Evolutionary conservation across 2,888 invertebrate genomes (phyloP), one percentile per base, ranked within the genome.

Genomic region (Euspilapteryx auroguttella): DNA sequence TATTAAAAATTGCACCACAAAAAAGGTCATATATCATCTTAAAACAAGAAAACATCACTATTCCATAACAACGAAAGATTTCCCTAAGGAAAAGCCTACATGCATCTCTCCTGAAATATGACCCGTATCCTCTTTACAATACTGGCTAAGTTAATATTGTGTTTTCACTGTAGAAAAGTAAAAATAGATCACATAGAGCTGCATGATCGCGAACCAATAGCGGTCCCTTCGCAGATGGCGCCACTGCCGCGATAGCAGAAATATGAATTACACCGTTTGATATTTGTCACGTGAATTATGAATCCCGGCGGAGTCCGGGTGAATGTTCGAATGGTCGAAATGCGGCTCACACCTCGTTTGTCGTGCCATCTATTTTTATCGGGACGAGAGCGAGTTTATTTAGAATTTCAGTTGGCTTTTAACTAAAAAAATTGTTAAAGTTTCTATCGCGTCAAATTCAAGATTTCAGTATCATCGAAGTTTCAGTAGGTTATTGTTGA

Each of bases 261-360:
- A 75, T 71, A 71, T 75, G 71, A 73, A 64, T 63, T 73, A 71
- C 65, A 53, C 63, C 65, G 47, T 68, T 66, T 73, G 76, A 77
- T 77, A 76, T 77, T 77, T 77, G 77, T 76, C 77, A 77, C 66
- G 68, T 71, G 73, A 77, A 63, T 71, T 75, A 75, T 61, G 61
- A 65, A 64, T 61, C 76, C 71, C 75, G 55, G 44, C 55, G 66
- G 75, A 32, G 54, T 49, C 43, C 20, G 10, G 5, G 22, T 43
- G 24, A 10, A 4, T 22, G 25, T 44, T 53, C 54, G 52, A 51
- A 54, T 52, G 53, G 56, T 49, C 45, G 49, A 49, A 52, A 54
- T 55, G 54, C 55, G 48, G 53, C 54, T 66, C 57, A 51, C 66
- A 69, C 68, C 65, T 68, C 69, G 69, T 69, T 73, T 54, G 47